These are phyloP conservation scores for Esox masquinongy DNA, from an alignment of 2,797 vertebrate species.

Conservation along the genomic window DNA sequence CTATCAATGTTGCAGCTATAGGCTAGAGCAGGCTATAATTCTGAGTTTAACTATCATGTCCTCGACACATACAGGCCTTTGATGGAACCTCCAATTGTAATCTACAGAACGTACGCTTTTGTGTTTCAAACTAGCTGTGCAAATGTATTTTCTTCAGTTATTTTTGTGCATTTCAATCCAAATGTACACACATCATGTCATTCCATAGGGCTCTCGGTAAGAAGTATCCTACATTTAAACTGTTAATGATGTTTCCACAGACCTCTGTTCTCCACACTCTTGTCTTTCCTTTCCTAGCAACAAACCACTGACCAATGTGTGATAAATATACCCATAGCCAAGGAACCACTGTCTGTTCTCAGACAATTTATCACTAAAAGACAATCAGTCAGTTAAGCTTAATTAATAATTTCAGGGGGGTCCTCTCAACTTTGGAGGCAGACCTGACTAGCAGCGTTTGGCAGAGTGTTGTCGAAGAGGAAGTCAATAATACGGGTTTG, in stretches of 20 bases:
- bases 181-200: background rate
- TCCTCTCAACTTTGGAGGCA: slow-evolving; percentile 71
- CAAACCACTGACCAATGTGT: slow-evolving; percentile 46
- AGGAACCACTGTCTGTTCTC: slow-evolving; percentile 63
- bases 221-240: background rate
- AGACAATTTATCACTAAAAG: slow-evolving; percentile 73
- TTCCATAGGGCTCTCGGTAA: background rate
- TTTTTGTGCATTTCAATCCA: background rate
- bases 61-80: slow-evolving; percentile 43
- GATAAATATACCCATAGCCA: slow-evolving; percentile 59
- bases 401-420: slow-evolving; percentile 76
- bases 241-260: background rate
- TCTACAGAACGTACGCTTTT: slow-evolving; percentile 48
- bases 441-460: slow-evolving; percentile 61
- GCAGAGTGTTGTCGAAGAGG: slow-evolving; percentile 65
- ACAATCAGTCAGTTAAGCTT: slow-evolving; percentile 66
- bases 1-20: slow-evolving; percentile 58
- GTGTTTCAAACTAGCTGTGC: slow-evolving; percentile 32
- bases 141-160: background rate
- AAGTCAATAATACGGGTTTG: slow-evolving; percentile 70
- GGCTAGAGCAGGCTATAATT: slow-evolving; percentile 72
- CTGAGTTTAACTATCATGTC: slow-evolving; percentile 62
- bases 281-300: slow-evolving; percentile 52
- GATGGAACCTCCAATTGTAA: slow-evolving; percentile 60
- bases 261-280: slow-evolving; percentile 51